Evolutionary conservation across 1,140 invertebrate genomes (phyloP).

Genomic region (Dicyema japonicum): DNA sequence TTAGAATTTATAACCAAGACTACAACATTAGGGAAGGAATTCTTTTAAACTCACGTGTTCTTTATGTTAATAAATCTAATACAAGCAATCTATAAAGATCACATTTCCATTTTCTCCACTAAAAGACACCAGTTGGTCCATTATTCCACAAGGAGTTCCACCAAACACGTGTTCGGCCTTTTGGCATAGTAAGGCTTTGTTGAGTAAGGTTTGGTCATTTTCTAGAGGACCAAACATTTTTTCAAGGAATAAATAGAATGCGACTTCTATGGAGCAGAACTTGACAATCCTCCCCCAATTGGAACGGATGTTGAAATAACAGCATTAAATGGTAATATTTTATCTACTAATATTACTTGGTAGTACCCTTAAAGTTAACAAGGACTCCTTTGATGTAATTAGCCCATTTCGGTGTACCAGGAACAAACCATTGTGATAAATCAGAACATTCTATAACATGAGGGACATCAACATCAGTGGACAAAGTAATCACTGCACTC

Average conservation of each 20-base stretch:
- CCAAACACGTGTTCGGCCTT: conserved; percentile 60
- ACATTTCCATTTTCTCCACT: conserved; percentile 41
- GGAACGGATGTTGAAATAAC: conserved; percentile 44
- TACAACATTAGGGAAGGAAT: conserved; percentile 28
- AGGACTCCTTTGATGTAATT: conserved; percentile 66
- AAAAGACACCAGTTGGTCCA: conserved; percentile 66
- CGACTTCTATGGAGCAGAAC: conserved; percentile 60
- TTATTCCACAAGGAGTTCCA: conserved; percentile 59
- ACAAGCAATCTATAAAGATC: conserved; percentile 52
- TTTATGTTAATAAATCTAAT: conserved; percentile 7
- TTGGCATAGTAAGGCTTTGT: conserved; percentile 49
- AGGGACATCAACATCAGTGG: too few species aligned
- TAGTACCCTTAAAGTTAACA: conserved; percentile 31
- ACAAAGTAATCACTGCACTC: too few species aligned
- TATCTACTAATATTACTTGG: conserved; percentile 6
- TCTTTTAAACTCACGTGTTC: too few species aligned
- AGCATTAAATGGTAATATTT: conserved; percentile 34
- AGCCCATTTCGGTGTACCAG: conserved; percentile 41
- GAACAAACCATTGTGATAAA: too few species aligned
- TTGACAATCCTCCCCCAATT: conserved; percentile 50
- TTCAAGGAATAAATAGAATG: conserved; percentile 48
- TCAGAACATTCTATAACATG: too few species aligned
- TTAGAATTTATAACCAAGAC: conserved; percentile 59
- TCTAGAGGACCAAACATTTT: conserved; percentile 16
- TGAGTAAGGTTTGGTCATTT: conserved; percentile 10